A percentile compares a stretch with the other conserved stretches of the same genome.
Conservation (phyloP, 2,888 invertebrate genomes). For the Sphaerophoria taeniata region DNA sequence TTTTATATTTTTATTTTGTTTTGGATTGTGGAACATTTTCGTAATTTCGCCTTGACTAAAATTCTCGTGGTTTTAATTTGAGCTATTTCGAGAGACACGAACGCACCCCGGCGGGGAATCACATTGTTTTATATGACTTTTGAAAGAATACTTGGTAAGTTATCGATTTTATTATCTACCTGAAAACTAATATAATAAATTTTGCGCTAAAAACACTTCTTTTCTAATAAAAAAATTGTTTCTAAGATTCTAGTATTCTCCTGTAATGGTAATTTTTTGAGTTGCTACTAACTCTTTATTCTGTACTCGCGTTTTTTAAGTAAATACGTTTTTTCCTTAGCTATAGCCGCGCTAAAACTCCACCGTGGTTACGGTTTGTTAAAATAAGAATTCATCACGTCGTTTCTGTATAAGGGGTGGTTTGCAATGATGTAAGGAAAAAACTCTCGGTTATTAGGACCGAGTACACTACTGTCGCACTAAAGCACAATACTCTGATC, state of each 20-base stretch:
- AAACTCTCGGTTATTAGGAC: no score
- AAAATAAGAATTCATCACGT: no score
- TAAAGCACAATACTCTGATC: no score
- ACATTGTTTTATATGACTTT: slow-evolving; percentile 96
- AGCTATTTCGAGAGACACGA: slow-evolving; percentile 79
- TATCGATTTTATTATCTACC: neutral
- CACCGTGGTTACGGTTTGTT: no score
- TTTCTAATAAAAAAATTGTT: no score
- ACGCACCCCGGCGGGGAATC: slow-evolving; percentile 82
- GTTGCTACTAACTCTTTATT: neutral
- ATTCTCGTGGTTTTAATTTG: slow-evolving; percentile 59
- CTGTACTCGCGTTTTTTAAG: neutral
- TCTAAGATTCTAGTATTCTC: no score
- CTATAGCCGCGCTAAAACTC: no score
- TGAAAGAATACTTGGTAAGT: slow-evolving; percentile 95
- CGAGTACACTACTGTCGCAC: no score
- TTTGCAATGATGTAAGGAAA: no score
- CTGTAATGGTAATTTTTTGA: no score
- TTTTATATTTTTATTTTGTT: slow-evolving; percentile 22
- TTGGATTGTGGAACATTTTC: slow-evolving; percentile 56
- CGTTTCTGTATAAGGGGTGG: no score
- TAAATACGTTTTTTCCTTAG: neutral
- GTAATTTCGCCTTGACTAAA: slow-evolving; percentile 27
- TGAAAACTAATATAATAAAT: neutral
- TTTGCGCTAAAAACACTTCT: neutral